These are phyloP conservation scores for Rhinella marina DNA, from an alignment of 2,797 vertebrate species.

Conservation along the genomic window DNA sequence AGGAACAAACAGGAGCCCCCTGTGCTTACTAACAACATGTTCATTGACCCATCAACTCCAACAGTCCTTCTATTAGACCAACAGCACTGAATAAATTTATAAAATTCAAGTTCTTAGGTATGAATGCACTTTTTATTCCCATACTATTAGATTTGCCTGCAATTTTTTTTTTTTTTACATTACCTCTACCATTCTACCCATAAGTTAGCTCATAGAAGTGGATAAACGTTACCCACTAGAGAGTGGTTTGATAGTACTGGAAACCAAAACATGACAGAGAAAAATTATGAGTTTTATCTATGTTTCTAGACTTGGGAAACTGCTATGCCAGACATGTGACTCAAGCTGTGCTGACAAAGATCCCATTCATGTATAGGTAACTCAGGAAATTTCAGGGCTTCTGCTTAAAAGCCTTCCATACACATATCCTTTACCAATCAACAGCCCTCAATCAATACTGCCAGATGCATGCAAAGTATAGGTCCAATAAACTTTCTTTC, in stretches of 20 bases:
- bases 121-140: background rate
- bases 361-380: conserved; percentile 34
- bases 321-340: conserved; percentile 5
- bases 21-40: background rate
- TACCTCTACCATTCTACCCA: background rate
- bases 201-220: background rate
- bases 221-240: background rate
- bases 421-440: conserved; percentile 46
- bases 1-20: background rate
- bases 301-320: background rate
- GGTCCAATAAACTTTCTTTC: conserved; percentile 43
- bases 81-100: background rate
- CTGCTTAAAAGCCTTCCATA: conserved; percentile 48
- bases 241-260: background rate
- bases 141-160: background rate
- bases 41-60: background rate
- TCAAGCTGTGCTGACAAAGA: conserved; percentile 39
- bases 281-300: conserved; percentile 18
- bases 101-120: background rate
- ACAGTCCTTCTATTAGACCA: background rate
- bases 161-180: background rate
- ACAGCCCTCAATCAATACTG: conserved; percentile 53
- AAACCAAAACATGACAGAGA: conserved; percentile 27
- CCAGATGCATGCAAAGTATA: conserved; percentile 38
- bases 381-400: conserved; percentile 35